These are phyloP conservation scores for Tragelaphus buxtoni DNA, from an alignment of 2,113 vertebrate species.

Conservation along the genomic window DNA sequence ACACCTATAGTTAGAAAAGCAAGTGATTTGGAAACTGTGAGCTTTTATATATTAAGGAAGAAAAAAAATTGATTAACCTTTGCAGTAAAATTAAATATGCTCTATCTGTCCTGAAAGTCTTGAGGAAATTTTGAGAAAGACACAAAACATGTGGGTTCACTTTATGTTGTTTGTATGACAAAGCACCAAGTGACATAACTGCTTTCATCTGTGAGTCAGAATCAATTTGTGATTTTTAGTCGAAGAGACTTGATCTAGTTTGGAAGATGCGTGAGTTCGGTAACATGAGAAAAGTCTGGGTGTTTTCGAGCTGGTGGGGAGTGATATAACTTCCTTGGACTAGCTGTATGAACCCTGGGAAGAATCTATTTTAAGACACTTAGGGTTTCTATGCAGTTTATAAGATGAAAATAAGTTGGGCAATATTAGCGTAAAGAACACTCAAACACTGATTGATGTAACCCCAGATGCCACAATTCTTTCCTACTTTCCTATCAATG, in stretches of 20 bases:
- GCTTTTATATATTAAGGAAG: background rate
- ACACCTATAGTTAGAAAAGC: background rate
- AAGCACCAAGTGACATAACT: background rate
- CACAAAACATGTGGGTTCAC: background rate
- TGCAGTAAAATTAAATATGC: background rate
- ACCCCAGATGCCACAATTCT: background rate
- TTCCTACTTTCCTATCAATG: background rate
- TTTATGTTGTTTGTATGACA: background rate
- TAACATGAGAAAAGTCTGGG: background rate
- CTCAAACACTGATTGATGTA: background rate
- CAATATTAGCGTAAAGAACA: background rate
- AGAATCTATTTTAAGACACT: background rate
- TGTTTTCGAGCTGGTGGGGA: background rate
- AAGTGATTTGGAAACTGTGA: slow-evolving; percentile 5
- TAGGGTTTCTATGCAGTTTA: background rate
- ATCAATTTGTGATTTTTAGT: background rate
- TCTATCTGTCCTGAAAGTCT: background rate
- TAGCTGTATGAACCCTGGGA: background rate
- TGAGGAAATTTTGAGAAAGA: background rate
- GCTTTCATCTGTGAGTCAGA: background rate
- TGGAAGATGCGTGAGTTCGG: background rate
- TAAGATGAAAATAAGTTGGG: background rate
- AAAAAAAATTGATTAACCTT: background rate
- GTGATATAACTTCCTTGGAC: background rate
- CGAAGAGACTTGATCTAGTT: background rate